phyloP scores from a whole-genome alignment of 2,113 vertebrate genomes.

The Pteropus alecto region DNA sequence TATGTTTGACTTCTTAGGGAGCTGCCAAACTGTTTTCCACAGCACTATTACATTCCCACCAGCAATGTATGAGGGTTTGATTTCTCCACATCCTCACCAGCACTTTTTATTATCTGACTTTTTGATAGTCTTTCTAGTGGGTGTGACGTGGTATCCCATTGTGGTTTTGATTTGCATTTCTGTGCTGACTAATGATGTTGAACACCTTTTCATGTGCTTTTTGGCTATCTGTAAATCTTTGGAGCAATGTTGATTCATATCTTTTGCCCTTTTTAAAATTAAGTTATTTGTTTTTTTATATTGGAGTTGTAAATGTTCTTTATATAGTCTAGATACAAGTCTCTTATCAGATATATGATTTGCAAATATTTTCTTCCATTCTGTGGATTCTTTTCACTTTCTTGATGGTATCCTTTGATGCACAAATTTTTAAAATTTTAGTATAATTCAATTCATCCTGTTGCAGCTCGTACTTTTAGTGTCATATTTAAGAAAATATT shows the following conservation, averaged over 20 bases:
- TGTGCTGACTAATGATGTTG: neutral
- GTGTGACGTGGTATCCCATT: neutral
- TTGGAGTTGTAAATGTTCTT: neutral
- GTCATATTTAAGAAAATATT: neutral
- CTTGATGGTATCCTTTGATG: neutral
- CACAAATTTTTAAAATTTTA: neutral
- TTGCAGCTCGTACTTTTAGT: neutral
- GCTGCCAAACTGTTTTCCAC: neutral
- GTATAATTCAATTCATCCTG: neutral
- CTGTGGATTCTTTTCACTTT: neutral
- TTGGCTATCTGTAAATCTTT: neutral
- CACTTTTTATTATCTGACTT: neutral
- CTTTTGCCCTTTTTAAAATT: neutral
- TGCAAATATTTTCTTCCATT: neutral
- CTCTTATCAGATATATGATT: neutral
- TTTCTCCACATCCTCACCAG: neutral
- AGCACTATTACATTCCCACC: neutral
- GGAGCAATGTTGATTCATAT: neutral
- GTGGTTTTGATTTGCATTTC: neutral
- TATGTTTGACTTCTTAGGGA: neutral
- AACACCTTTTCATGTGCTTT: neutral
- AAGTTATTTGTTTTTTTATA: neutral
- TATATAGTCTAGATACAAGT: neutral
- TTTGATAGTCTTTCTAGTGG: neutral
- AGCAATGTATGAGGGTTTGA: accelerated